phyloP scores from a whole-genome alignment of 2,797 vertebrate genomes.

The Myiotriccus ornatus region DNA sequence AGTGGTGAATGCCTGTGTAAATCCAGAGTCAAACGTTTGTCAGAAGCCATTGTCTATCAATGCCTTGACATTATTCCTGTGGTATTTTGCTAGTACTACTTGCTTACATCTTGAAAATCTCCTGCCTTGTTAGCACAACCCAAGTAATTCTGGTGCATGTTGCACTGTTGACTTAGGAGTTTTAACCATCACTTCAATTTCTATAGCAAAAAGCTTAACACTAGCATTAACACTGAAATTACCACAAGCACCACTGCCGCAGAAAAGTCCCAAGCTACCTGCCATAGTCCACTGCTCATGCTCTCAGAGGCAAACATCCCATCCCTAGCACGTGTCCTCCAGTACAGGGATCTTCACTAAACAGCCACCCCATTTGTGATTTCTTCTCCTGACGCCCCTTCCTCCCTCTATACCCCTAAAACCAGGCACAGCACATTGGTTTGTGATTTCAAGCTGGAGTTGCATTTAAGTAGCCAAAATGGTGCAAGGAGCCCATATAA shows the following conservation, averaged over 20 bases:
- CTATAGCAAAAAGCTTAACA: neutral
- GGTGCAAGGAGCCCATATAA: slow-evolving; percentile 18
- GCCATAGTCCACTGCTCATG: neutral
- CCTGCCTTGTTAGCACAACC: neutral
- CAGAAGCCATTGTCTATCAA: neutral
- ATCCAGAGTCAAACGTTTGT: neutral
- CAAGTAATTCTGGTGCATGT: neutral
- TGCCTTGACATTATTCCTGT: neutral
- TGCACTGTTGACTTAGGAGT: neutral
- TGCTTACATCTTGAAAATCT: neutral
- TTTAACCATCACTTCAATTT: neutral
- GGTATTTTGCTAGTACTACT: neutral
- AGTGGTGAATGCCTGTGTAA: neutral
- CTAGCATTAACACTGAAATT: neutral
- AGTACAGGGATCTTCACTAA: neutral
- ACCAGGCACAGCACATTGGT: neutral
- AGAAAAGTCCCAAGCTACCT: slow-evolving; percentile 2
- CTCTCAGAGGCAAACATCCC: neutral
- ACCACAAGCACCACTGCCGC: accelerated
- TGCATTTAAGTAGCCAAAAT: neutral
- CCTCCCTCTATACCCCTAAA: neutral
- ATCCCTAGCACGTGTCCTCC: neutral
- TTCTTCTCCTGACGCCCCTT: neutral
- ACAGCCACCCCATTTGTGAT: neutral
- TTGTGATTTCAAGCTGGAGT: neutral